These are phyloP conservation scores for Myotis planiceps DNA, from an alignment of 2,797 vertebrate genomes.

Conservation along the genomic window DNA sequence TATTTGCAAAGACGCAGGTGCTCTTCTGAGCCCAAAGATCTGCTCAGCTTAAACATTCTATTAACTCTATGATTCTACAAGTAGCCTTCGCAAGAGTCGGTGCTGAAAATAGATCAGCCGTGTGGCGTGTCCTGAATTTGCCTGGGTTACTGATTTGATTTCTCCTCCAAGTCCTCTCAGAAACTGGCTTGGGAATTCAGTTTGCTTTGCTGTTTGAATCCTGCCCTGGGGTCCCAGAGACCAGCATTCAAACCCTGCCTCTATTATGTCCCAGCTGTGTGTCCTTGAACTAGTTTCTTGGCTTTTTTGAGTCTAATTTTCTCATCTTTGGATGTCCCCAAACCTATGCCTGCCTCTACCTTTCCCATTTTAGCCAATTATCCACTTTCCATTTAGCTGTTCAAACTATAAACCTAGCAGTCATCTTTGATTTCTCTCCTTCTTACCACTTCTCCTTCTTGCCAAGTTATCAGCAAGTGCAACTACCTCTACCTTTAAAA, in stretches of 20 bases:
- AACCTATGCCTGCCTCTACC: background rate
- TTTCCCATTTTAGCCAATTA: background rate
- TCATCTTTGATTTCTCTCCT: background rate
- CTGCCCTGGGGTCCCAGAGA: background rate
- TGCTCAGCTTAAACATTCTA: conserved; percentile 57
- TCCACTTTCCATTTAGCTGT: background rate
- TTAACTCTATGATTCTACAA: conserved; percentile 71
- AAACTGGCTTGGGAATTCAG: background rate
- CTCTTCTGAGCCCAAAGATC: conserved; percentile 63
- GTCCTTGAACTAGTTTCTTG: background rate
- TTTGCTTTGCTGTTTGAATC: background rate
- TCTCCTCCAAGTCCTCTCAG: background rate
- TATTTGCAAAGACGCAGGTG: conserved; percentile 67
- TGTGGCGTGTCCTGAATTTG: conserved; percentile 52
- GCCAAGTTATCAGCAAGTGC: background rate
- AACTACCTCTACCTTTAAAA: background rate
- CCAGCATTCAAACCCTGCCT: background rate
- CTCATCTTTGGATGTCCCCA: background rate
- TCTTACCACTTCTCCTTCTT: background rate
- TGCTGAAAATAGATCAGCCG: conserved; percentile 65
- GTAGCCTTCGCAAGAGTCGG: conserved; percentile 66
- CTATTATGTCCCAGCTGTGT: background rate
- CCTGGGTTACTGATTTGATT: conserved; percentile 14
- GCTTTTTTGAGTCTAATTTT: background rate
- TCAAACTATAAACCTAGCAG: background rate